phyloP scores from a whole-genome alignment of 2,888 invertebrate species.

The Syritta pipiens region DNA sequence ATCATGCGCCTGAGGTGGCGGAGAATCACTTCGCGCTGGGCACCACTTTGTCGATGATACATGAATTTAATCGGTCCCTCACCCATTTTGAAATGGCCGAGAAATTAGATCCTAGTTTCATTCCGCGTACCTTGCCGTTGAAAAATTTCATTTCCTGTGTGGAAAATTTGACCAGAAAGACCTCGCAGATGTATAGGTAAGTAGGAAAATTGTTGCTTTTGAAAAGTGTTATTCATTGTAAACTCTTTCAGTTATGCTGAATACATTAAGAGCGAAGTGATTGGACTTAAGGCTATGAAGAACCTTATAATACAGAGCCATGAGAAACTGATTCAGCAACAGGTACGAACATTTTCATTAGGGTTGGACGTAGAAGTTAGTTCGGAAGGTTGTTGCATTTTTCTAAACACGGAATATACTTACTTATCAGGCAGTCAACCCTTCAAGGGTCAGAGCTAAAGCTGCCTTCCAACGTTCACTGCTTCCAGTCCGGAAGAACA shows the following conservation, averaged over 20 bases:
- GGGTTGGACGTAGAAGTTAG: no score
- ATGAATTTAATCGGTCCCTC: conserved; percentile 77
- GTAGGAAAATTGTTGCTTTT: neutral
- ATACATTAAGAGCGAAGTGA: conserved; percentile 77
- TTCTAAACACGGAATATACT: no score
- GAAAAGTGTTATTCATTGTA: neutral
- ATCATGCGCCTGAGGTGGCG: conserved; percentile 75
- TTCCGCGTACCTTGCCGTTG: conserved; percentile 74
- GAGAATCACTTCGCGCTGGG: conserved; percentile 78
- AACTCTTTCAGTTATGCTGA: conserved; percentile 75
- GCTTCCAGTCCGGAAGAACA: no score
- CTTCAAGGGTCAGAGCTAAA: no score
- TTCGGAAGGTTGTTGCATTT: no score
- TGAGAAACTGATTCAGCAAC: conserved; percentile 76
- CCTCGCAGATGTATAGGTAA: conserved; percentile 75
- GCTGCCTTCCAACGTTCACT: no score
- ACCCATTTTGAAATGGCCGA: conserved; percentile 76
- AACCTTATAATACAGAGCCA: conserved; percentile 75
- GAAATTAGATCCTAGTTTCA: conserved; percentile 74
- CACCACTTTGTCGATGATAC: conserved; percentile 75
- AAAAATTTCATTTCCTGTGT: conserved; percentile 76
- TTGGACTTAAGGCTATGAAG: conserved; percentile 75
- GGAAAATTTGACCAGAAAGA: conserved; percentile 76
- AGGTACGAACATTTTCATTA: conserved; percentile 70
- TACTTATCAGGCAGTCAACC: no score